Percentiles rank a stretch among this genome's conserved stretches.
Conservation (phyloP, 1,140 invertebrate species). For the Scaptomyza graminum region DNA sequence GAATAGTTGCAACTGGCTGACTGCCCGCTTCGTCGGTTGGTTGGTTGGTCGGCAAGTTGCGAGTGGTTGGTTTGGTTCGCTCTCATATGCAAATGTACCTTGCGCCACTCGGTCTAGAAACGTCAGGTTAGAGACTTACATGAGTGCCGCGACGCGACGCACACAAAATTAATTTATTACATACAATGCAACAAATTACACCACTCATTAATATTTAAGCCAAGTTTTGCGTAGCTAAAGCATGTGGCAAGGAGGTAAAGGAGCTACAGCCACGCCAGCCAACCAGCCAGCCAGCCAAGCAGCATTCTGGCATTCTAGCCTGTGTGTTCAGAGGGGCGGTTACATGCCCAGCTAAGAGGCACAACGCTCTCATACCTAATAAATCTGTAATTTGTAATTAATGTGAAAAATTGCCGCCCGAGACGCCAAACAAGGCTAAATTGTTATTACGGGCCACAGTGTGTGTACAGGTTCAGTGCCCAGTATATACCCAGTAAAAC, state of each 20-base stretch:
- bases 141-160: constrained; percentile 53
- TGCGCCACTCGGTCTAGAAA: constrained; percentile 47
- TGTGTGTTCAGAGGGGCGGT: constrained; percentile 31
- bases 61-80: constrained; percentile 56
- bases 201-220: constrained; percentile 80
- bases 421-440: constrained; percentile 81
- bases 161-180: constrained; percentile 81
- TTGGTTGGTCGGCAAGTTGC: constrained; percentile 61
- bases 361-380: constrained; percentile 71
- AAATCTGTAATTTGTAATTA: constrained; percentile 83
- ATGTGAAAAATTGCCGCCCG: constrained; percentile 75
- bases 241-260: constrained; percentile 7
- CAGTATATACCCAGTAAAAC: constrained; percentile 37
- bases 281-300: not conserved
- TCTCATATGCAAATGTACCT: constrained; percentile 68
- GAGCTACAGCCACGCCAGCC: not conserved
- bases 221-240: constrained; percentile 55
- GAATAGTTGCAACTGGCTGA: constrained; percentile 34
- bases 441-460: constrained; percentile 72
- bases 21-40: constrained; percentile 15
- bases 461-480: constrained; percentile 46
- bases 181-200: constrained; percentile 82
- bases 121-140: constrained; percentile 47
- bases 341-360: constrained; percentile 39
- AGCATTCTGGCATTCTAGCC: not conserved